A percentile compares a stretch with the other conserved stretches of the same genome.
These are phyloP conservation scores for Ia io DNA, from an alignment of 2,113 vertebrate species.

Conservation along the genomic window DNA sequence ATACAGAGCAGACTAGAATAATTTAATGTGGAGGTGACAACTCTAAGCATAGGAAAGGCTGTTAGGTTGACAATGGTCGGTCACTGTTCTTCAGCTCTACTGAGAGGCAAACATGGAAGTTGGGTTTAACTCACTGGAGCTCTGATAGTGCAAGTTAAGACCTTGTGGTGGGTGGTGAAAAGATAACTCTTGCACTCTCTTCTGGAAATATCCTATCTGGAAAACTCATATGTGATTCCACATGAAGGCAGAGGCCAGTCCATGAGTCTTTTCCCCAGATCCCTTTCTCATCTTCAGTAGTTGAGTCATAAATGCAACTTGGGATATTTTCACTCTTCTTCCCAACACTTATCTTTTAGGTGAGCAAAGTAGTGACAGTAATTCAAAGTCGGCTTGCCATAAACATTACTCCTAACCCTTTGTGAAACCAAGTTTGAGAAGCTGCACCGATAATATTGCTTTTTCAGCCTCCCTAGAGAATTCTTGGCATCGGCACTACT, in stretches of 20 bases:
- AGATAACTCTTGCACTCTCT: not conserved
- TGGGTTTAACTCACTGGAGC: not conserved
- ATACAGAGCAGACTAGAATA: not conserved
- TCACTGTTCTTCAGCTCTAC: not conserved
- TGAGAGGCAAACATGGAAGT: not conserved
- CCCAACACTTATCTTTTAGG: not conserved
- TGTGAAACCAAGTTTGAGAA: not conserved
- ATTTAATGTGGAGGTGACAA: not conserved
- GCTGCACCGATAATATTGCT: not conserved
- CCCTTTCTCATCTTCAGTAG: not conserved
- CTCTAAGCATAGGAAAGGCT: not conserved
- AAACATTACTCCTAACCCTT: not conserved
- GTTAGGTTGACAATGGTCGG: not conserved
- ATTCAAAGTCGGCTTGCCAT: not conserved
- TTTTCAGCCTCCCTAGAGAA: not conserved
- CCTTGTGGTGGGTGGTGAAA: not conserved
- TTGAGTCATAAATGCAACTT: not conserved
- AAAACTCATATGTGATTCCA: not conserved
- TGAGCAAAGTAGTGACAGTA: not conserved
- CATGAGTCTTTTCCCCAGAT: not conserved
- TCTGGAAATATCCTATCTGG: not conserved
- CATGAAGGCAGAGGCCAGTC: not conserved
- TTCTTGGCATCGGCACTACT: not conserved
- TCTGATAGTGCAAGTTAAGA: not conserved
- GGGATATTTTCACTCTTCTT: not conserved